Percentiles rank a stretch among this genome's conserved stretches.
Conservation (phyloP, 2,888 invertebrate genomes). For the Merodon equestris region DNA sequence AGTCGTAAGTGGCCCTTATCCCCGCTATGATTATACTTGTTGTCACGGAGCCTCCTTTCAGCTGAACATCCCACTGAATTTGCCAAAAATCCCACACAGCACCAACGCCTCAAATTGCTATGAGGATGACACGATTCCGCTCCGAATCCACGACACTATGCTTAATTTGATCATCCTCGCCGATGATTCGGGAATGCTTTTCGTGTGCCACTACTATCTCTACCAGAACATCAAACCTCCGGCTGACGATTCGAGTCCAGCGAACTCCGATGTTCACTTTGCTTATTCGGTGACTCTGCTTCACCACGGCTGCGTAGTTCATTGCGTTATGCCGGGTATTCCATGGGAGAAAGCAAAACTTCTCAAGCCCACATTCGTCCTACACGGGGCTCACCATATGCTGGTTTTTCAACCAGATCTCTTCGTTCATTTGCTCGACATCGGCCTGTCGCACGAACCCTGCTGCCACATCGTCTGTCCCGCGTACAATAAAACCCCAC, state of each 20-base stretch:
- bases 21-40: neutral
- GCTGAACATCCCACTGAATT: constrained; percentile 91
- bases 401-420: constrained; percentile 90
- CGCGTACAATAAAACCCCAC: constrained; percentile 79
- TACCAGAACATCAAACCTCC: constrained; percentile 84
- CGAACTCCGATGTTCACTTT: constrained; percentile 83
- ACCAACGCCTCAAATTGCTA: constrained; percentile 82
- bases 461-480: constrained; percentile 88
- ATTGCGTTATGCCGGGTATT: constrained; percentile 89
- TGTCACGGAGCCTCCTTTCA: too few relatives aligned
- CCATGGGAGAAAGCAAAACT: constrained; percentile 88
- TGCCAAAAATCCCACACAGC: constrained; percentile 84
- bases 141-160: constrained; percentile 89
- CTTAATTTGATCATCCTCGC: constrained; percentile 89
- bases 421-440: constrained; percentile 91
- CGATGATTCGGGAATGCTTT: constrained; percentile 86
- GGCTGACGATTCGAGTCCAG: constrained; percentile 73
- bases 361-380: constrained; percentile 87
- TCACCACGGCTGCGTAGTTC: constrained; percentile 90
- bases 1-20: constrained; percentile 82
- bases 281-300: constrained; percentile 91
- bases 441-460: constrained; percentile 90
- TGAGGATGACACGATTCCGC: constrained; percentile 89
- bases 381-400: constrained; percentile 88
- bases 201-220: constrained; percentile 90